Percentiles rank a stretch among this genome's conserved stretches.
Evolutionary conservation across 1,140 invertebrate species (phyloP).

Genomic region (Trachymyrmex cornetzi): DNA sequence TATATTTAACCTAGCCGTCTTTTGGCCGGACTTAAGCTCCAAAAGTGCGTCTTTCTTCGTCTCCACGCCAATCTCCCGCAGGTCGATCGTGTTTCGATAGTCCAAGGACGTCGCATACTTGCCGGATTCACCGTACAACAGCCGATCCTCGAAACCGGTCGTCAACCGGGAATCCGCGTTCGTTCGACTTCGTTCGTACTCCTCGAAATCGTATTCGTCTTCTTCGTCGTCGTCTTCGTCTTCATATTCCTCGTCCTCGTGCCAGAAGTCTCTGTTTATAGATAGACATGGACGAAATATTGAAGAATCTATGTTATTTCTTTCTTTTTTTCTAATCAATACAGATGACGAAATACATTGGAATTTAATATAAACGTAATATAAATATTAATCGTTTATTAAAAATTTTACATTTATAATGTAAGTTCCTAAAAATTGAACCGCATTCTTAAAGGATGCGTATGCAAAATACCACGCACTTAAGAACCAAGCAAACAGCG

Average conservation of each 20-base stretch:
- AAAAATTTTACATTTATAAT: neutral
- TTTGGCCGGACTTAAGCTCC: slow-evolving; percentile 81
- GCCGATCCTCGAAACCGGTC: slow-evolving; percentile 77
- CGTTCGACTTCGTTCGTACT: slow-evolving; percentile 61
- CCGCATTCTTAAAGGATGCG: neutral
- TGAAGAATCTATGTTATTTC: neutral
- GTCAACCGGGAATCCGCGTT: slow-evolving; percentile 46
- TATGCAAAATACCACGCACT: neutral
- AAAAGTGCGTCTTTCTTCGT: slow-evolving; percentile 81
- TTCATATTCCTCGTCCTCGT: slow-evolving; percentile 76
- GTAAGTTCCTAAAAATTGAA: neutral
- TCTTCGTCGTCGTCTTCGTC: slow-evolving; percentile 80
- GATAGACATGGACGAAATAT: slow-evolving; percentile 32
- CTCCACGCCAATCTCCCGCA: slow-evolving; percentile 85
- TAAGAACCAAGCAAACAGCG: neutral
- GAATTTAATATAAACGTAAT: neutral
- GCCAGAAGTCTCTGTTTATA: slow-evolving; percentile 78
- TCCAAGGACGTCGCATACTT: slow-evolving; percentile 83
- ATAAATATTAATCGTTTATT: neutral
- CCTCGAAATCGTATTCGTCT: slow-evolving; percentile 73
- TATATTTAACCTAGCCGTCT: slow-evolving; percentile 84
- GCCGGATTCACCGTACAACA: slow-evolving; percentile 77
- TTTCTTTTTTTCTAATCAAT: slow-evolving; percentile 1
- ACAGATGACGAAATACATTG: neutral
- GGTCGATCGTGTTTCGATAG: slow-evolving; percentile 84